Evolutionary conservation across 2,888 invertebrate genomes (phyloP), one percentile per base, ranked within the genome.

Genomic region (Syrphus vitripennis): DNA sequence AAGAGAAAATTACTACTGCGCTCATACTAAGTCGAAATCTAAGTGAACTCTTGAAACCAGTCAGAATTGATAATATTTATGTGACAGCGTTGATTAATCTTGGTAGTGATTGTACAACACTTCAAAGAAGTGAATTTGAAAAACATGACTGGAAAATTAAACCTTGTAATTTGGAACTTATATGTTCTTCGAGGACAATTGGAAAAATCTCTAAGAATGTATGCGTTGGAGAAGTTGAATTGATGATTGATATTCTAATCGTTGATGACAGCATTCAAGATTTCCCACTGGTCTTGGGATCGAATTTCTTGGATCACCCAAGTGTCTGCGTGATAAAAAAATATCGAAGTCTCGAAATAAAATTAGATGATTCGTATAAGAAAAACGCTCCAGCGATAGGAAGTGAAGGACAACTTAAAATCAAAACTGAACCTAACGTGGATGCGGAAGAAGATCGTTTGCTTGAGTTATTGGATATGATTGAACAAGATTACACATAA

Each of bases 121-220:
- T 79, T 14, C 61, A 55, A 34, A 42, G 19, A 34, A 67, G 59
- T 40, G 69, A 81, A 3, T 75, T 76, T 29, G 37, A 24, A n/a
- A 61, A 70, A 53, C 76, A 81, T 42, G 29, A 59, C 14, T 80
- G 74, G 72, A 42, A 74, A 59, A 65, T 80, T 21, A 12, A 80
- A 21, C 65, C 65, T 7, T 79, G 79, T 31, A 34, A 50, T 31
- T 4, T 34, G 1, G 48, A 40, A 57, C 10, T 79, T 12, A 50
- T 34, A 14, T 65, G 50, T 9, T 61, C 61, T 10, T 55, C 59
- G 7, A 16, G 7, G 34, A 42, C 80, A 29, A 40, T 69, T 40
- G 55, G 65, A 3, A 81, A 76, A 61, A 76, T 81, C 14, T 67
- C 14, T 12, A 81, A 76, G 29, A 76, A 42, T 24, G 53, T 77